phyloP scores from a whole-genome alignment of 2,888 invertebrate species.

The Papilio demoleus region DNA sequence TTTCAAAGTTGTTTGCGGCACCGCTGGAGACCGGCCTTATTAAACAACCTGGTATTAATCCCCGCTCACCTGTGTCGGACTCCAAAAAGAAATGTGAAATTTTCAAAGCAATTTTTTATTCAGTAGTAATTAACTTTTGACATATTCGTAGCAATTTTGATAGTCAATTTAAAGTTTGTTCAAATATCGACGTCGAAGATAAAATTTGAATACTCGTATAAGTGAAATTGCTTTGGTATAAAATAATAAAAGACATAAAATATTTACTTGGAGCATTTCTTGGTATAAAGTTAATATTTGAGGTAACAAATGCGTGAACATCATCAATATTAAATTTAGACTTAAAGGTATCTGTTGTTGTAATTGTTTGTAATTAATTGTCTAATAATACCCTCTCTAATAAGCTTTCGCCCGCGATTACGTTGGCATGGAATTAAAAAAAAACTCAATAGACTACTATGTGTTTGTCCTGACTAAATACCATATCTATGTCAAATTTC shows the following conservation, averaged over 20 bases:
- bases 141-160: constrained; percentile 19
- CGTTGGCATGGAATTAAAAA: no score
- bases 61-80: constrained; percentile 59
- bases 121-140: constrained; percentile 31
- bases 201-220: background rate
- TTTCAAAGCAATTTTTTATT: constrained; percentile 8
- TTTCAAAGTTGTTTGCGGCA: constrained; percentile 77
- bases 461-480: no score
- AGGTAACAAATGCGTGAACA: background rate
- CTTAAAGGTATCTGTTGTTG: background rate
- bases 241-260: background rate
- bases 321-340: background rate
- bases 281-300: background rate
- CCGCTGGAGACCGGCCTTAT: constrained; percentile 69
- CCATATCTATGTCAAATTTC: no score
- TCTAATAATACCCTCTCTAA: no score
- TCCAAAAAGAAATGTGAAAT: constrained; percentile 28
- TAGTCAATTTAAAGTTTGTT: constrained; percentile 28
- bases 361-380: background rate
- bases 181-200: background rate
- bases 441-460: no score
- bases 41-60: constrained; percentile 72
- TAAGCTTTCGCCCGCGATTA: no score
- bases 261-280: background rate
- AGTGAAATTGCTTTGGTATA: no score